Evolutionary conservation across 1,140 invertebrate species (phyloP).

Genomic region (Pseudomyrmex pallidus): DNA sequence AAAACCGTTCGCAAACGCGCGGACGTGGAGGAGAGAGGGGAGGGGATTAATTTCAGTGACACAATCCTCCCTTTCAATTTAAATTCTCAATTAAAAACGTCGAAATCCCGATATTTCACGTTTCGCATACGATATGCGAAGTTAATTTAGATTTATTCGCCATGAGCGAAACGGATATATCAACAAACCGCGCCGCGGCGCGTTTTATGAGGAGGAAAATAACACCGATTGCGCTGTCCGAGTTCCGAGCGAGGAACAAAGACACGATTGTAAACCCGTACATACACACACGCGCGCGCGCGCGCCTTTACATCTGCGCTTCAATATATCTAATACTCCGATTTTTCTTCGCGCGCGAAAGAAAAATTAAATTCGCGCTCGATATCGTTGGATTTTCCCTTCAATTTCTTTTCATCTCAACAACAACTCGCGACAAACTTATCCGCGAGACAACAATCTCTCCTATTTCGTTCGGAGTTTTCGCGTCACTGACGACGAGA

Average conservation of each 20-base stretch:
- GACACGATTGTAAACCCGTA: not conserved
- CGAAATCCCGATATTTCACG: conserved; percentile 5
- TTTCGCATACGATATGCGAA: conserved; percentile 19
- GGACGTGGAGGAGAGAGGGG: not conserved
- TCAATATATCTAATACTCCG: not conserved
- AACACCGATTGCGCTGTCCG: not conserved
- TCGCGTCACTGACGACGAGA: no score
- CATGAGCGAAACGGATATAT: conserved; percentile 1
- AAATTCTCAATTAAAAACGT: conserved; percentile 42
- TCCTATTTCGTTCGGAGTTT: no score
- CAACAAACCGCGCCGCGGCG: not conserved
- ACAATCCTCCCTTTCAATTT: conserved; percentile 15
- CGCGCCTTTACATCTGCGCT: not conserved
- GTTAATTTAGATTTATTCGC: not conserved
- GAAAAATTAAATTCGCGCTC: no score
- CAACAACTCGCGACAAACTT: no score
- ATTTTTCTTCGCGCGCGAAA: no score
- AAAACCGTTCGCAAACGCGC: conserved; percentile 7
- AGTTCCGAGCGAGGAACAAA: not conserved
- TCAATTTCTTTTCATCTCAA: no score
- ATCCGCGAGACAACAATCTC: no score
- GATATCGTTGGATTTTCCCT: no score
- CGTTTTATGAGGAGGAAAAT: not conserved
- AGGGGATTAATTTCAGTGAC: conserved; percentile 40
- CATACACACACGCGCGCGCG: no score